Percentiles rank a stretch among this genome's conserved stretches.
These are phyloP conservation scores for Ichneumon xanthorius DNA, from an alignment of 2,888 invertebrate species.

Conservation along the genomic window DNA sequence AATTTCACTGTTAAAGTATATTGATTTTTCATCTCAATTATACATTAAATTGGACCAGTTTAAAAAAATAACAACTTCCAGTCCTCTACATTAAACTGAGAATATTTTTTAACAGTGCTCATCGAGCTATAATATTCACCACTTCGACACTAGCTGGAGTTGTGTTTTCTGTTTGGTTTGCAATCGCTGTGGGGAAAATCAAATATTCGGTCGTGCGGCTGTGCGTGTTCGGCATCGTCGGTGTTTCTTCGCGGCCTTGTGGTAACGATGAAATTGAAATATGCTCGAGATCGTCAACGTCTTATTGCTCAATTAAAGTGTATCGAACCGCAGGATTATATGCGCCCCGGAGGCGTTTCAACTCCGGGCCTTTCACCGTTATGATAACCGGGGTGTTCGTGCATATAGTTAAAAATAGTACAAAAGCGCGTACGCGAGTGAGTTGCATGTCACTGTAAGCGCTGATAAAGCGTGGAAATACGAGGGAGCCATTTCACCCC, in stretches of 20 bases:
- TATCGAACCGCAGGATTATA: conserved; percentile 36
- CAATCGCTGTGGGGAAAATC: neutral
- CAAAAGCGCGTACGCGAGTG: conserved; percentile 66
- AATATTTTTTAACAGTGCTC: too few species aligned
- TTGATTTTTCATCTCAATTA: too few species aligned
- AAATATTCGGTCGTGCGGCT: neutral
- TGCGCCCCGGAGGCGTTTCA: conserved; percentile 28
- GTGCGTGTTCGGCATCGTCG: neutral
- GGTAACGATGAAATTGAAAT: conserved; percentile 59
- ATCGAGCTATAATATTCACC: too few species aligned
- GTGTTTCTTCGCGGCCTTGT: neutral
- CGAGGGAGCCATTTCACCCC: conserved; percentile 44
- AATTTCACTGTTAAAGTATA: too few species aligned
- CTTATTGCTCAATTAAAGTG: conserved; percentile 76
- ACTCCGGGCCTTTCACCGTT: conserved; percentile 29
- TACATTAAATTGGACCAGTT: too few species aligned
- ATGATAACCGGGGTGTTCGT: conserved; percentile 28
- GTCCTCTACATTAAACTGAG: too few species aligned
- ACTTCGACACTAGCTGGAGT: too few species aligned
- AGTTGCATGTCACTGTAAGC: conserved; percentile 73
- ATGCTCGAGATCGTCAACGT: conserved; percentile 62
- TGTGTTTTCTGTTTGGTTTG: too few species aligned
- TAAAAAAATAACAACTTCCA: too few species aligned
- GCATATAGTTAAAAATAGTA: conserved; percentile 30
- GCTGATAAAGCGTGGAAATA: conserved; percentile 72